Evolutionary conservation across 2,888 invertebrate genomes (phyloP).

Genomic region (Troilus luridus): DNA sequence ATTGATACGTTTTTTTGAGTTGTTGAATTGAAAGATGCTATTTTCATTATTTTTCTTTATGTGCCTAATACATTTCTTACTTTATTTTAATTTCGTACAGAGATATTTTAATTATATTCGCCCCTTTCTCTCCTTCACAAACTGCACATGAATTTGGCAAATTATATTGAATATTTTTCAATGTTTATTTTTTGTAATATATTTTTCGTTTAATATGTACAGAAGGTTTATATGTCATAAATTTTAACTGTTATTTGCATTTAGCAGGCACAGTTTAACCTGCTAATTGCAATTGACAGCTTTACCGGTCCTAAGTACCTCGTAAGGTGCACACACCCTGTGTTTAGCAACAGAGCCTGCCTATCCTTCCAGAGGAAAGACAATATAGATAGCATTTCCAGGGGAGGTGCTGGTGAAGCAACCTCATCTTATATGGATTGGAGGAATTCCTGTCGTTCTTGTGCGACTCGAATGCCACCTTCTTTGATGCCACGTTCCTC

Average conservation of each 20-base stretch:
- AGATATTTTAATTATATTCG: too few relatives aligned
- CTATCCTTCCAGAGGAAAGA: background rate
- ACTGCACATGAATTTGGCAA: too few relatives aligned
- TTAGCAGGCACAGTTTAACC: background rate
- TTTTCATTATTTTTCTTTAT: too few relatives aligned
- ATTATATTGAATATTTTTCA: too few relatives aligned
- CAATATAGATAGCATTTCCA: constrained; percentile 15
- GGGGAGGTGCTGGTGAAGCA: background rate
- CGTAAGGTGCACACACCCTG: background rate
- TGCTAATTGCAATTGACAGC: background rate
- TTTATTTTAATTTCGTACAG: too few relatives aligned
- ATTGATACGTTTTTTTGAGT: too few relatives aligned
- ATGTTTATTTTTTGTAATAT: too few relatives aligned
- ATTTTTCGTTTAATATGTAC: too few relatives aligned
- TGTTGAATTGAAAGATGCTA: too few relatives aligned
- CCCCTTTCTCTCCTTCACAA: too few relatives aligned
- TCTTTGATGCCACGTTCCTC: constrained; percentile 11
- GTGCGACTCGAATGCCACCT: background rate
- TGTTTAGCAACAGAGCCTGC: background rate
- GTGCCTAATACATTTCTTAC: too few relatives aligned
- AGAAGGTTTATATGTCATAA: too few relatives aligned
- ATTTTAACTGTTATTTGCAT: background rate
- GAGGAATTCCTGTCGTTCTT: background rate
- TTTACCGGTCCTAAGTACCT: background rate
- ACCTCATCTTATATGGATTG: constrained; percentile 9